Evolutionary conservation across 2,888 invertebrate species (phyloP).

Genomic region (Drosophila stalkeri): DNA sequence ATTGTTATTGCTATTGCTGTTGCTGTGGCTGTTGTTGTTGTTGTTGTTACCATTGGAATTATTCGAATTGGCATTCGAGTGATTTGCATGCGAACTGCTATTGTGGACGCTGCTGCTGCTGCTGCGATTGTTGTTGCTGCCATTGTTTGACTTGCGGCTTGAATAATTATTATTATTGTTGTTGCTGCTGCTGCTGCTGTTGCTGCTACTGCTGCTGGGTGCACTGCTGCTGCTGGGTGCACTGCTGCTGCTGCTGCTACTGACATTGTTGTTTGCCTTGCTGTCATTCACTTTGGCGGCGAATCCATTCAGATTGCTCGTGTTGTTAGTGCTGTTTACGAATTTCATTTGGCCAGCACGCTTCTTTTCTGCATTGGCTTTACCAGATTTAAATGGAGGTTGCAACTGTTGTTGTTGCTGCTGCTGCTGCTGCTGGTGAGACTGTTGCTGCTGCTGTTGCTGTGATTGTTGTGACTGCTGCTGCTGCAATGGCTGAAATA

Average conservation of each 20-base stretch:
- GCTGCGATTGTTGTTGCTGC: constrained; percentile 28
- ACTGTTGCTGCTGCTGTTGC: constrained; percentile 1
- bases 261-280: constrained; percentile 21
- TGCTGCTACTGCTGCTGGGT: constrained; percentile 31
- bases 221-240: constrained; percentile 19
- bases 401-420: constrained; percentile 32
- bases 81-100: constrained; percentile 48
- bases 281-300: constrained; percentile 33
- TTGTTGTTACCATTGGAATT: constrained; percentile 31
- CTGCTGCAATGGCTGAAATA: not conserved
- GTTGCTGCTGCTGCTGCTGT: constrained; percentile 18
- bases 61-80: constrained; percentile 57
- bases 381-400: constrained; percentile 31
- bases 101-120: constrained; percentile 22
- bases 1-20: constrained; percentile 47
- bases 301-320: constrained; percentile 41
- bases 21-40: constrained; percentile 27
- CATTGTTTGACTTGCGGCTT: constrained; percentile 53
- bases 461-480: constrained; percentile 10
- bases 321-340: constrained; percentile 29
- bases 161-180: constrained; percentile 30
- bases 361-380: constrained; percentile 59
- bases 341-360: constrained; percentile 51
- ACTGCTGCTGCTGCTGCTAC: constrained; percentile 15
- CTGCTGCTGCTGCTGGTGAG: constrained; percentile 19